Evolutionary conservation across 2,113 vertebrate genomes (phyloP).

Genomic region (Pogonocichla stellata): DNA sequence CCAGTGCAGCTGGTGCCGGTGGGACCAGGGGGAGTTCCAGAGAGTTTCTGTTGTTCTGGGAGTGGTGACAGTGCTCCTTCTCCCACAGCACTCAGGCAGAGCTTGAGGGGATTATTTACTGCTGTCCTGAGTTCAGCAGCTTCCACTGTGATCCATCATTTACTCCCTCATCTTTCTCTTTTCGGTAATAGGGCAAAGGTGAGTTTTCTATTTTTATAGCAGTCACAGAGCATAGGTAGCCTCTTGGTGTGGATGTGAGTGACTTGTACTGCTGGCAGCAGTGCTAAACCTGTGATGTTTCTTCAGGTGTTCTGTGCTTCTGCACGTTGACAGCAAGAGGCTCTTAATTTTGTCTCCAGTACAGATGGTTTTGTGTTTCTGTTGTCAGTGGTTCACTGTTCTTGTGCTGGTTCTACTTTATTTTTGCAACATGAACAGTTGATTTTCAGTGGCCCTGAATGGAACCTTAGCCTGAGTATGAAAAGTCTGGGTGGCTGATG

Average conservation of each 20-base stretch:
- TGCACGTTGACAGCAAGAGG: not conserved
- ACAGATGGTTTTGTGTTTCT: not conserved
- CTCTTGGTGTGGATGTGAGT: not conserved
- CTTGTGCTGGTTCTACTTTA: not conserved
- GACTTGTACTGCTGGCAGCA: not conserved
- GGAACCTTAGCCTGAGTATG: not conserved
- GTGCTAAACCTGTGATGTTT: not conserved
- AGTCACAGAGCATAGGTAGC: not conserved
- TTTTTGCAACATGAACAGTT: not conserved
- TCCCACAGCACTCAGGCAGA: not conserved
- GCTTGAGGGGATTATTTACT: not conserved
- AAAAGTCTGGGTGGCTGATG: not conserved
- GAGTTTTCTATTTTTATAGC: not conserved
- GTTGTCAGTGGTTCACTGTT: not conserved
- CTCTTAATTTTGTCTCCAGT: not conserved
- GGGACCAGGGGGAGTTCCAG: not conserved
- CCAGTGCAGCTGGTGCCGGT: not conserved
- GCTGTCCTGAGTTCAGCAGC: not conserved
- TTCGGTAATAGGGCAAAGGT: not conserved
- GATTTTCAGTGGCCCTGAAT: not conserved
- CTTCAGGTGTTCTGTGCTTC: not conserved
- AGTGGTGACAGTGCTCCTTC: accelerated
- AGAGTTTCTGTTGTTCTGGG: not conserved
- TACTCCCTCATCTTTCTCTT: not conserved
- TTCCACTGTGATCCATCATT: not conserved